Evolutionary conservation across 2,797 vertebrate genomes (phyloP).

Genomic region (Hemitrygon akajei): DNA sequence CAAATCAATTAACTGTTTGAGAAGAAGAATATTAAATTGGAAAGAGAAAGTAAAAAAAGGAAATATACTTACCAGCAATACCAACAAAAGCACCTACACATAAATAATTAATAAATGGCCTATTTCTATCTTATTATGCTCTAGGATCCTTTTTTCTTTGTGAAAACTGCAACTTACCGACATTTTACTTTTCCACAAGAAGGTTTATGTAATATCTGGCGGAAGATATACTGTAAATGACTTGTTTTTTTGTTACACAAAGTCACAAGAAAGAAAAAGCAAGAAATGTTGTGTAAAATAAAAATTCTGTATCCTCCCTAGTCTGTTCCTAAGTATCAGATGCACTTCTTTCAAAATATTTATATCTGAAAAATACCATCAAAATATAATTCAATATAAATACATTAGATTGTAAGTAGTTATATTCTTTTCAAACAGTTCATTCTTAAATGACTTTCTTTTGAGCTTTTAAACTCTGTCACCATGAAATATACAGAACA

Average conservation of each 20-base stretch:
- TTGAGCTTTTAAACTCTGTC: background rate
- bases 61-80: background rate
- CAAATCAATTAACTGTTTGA: background rate
- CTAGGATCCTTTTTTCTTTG: background rate
- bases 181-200: background rate
- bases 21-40: background rate
- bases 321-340: background rate
- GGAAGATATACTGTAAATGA: background rate
- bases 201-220: background rate
- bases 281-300: background rate
- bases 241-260: background rate
- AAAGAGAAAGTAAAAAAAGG: background rate
- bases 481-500: background rate
- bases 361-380: background rate
- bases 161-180: background rate
- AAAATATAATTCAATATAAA: slow-evolving; percentile 17
- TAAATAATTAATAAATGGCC: background rate
- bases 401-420: background rate
- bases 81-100: background rate
- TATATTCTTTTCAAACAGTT: background rate
- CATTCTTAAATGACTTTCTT: background rate
- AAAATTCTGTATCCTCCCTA: background rate
- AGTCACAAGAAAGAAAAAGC: background rate
- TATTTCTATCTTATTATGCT: background rate
- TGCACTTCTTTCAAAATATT: background rate